Base-by-base conservation (phyloP, 2,113 vertebrate species). In the Cololabis saira region DNA sequence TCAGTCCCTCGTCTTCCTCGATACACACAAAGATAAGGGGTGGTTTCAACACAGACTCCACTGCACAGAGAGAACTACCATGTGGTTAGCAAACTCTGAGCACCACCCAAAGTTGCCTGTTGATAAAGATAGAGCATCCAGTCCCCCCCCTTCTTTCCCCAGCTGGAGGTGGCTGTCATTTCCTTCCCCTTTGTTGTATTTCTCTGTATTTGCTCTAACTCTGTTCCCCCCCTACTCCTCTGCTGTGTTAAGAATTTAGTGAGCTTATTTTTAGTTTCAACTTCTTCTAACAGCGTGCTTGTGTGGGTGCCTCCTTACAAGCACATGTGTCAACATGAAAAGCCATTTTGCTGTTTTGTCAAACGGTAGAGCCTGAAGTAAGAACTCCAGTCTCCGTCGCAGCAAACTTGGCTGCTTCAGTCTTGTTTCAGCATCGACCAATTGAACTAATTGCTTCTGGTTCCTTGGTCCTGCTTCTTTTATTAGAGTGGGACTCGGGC, bases 401-500 rank as follows among this genome's bases (percentile, higher is more conserved):
- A 0, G 21, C 61, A 68, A 67, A 76, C 71, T 45, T 67, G 27
- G 68, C 66, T 57, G 59, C 30, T 22, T 56, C 15, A 53, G 58
- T 72, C 59, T 58, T 44, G 21, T 83, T 76, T 83, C 62, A 53
- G 22, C 66, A 78, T 82, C 41, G 50, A 66, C 47, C 57, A 19
- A 51, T 67, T 68, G 27, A 67, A 71, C 78, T 82, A 84, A 84
- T 78, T 84, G 58, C 70, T 49, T 68, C 53, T 56, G 37, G 27
- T 69, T 69, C 50, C 33, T n/a, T 42, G 70, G 54, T 51, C 49
- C 67, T 21, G n/a, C 61, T 62, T 63, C 51, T 79, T 61, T 62
- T 69, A 49, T 74, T 24, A 15, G 51, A 71, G n/a, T 24, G 30
- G n/a, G 76, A 57, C 41, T 17, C 5, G 47, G 44, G 51, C 14